These are phyloP conservation scores for Enteromius argenteus DNA, from an alignment of 2,797 vertebrate genomes.

Conservation along the genomic window DNA sequence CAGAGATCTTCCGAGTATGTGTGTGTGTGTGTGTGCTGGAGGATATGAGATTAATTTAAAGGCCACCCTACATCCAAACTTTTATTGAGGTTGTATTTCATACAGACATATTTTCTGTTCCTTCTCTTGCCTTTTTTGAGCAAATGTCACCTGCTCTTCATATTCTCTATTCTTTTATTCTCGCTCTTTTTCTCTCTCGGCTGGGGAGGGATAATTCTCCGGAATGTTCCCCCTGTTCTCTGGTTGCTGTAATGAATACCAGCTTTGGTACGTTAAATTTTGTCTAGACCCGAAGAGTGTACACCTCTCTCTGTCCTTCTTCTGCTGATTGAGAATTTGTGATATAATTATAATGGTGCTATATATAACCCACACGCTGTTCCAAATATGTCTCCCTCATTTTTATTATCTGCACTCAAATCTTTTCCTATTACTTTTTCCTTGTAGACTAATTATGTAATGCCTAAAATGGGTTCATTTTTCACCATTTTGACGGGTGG, in stretches of 20 bases:
- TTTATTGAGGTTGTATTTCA: constrained; percentile 45
- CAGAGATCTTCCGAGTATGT: not conserved
- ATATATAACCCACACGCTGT: constrained; percentile 69
- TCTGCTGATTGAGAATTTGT: constrained; percentile 66
- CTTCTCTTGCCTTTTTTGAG: not conserved
- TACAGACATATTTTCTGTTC: constrained; percentile 26
- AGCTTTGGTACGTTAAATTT: constrained; percentile 69
- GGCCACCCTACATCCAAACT: constrained; percentile 19
- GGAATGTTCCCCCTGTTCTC: constrained; percentile 62
- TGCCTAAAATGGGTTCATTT: constrained; percentile 30
- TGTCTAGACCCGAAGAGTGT: constrained; percentile 70
- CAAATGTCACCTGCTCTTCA: constrained; percentile 39
- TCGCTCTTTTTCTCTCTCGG: constrained; percentile 26
- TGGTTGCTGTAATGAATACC: constrained; percentile 70
- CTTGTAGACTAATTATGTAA: constrained; percentile 35
- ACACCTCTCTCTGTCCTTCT: constrained; percentile 52
- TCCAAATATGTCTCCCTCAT: constrained; percentile 61
- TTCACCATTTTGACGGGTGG: constrained; percentile 12
- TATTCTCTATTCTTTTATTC: constrained; percentile 28
- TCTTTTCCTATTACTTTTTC: constrained; percentile 56
- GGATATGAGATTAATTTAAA: constrained; percentile 51
- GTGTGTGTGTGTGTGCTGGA: constrained; percentile 34
- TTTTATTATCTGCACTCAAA: constrained; percentile 58
- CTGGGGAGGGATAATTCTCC: constrained; percentile 64
- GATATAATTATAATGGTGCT: constrained; percentile 68